Conservation (phyloP, 92 coral and sea anemone species). For the Pocillopora grandis region DNA sequence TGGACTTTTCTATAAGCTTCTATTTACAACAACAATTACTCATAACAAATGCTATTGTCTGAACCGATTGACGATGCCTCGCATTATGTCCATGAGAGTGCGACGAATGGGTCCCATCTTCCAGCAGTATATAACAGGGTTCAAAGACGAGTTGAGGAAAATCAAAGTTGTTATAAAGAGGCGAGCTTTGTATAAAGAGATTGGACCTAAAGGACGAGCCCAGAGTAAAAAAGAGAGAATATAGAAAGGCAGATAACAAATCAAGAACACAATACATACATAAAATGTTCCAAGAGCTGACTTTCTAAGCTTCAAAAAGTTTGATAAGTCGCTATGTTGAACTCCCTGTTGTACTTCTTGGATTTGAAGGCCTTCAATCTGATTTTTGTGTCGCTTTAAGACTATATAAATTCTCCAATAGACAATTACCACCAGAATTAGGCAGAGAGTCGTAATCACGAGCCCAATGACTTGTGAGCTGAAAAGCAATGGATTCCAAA, state of each 20-base stretch:
- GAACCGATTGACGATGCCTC: not conserved
- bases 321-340: too few relatives aligned
- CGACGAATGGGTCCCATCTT: not conserved
- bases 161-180: not conserved
- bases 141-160: not conserved
- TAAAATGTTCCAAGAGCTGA: not conserved
- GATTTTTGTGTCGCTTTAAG: too few relatives aligned
- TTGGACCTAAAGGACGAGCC: too few relatives aligned
- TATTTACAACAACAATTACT: too few relatives aligned
- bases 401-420: too few relatives aligned
- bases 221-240: too few relatives aligned
- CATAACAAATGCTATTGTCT: too few relatives aligned
- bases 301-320: not conserved
- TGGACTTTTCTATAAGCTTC: too few relatives aligned
- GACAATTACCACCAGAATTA: too few relatives aligned
- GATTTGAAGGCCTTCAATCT: too few relatives aligned
- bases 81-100: not conserved
- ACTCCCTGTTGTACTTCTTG: not conserved
- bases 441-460: not conserved
- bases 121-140: conserved; percentile 6
- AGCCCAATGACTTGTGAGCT: not conserved
- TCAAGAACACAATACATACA: conserved; percentile 2
- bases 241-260: not conserved
- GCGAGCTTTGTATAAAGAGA: not conserved
- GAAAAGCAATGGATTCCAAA: not conserved